Conservation (phyloP, 2,113 vertebrate genomes). For the Indicator indicator region DNA sequence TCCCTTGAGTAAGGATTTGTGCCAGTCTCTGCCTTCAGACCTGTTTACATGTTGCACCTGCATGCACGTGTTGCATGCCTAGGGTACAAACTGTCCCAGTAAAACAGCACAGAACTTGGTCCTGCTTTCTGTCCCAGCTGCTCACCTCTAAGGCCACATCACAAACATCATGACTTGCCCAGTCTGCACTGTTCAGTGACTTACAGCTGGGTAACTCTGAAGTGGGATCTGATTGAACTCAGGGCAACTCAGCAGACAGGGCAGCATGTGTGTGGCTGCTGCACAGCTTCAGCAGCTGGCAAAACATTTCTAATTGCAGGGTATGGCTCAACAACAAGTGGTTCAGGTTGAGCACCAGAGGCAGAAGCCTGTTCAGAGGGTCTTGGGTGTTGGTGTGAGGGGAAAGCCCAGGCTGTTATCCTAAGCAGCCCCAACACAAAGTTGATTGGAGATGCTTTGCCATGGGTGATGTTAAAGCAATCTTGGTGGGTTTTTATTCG, state of each 20-base stretch:
- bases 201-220: not conserved
- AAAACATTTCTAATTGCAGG: not conserved
- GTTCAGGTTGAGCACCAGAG: not conserved
- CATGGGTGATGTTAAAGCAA: not conserved
- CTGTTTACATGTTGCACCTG: not conserved
- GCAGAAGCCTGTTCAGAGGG: not conserved
- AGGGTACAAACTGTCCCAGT: not conserved
- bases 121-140: not conserved
- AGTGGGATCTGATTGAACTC: not conserved
- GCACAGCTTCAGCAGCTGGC: not conserved
- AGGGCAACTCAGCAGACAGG: rapidly evolving
- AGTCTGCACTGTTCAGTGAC: not conserved
- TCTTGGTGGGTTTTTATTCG: not conserved
- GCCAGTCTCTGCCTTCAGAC: not conserved
- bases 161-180: rapidly evolving
- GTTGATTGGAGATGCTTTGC: not conserved
- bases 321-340: not conserved
- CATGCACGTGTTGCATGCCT: rapidly evolving
- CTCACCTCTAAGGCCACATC: rapidly evolving
- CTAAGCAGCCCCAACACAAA: not conserved
- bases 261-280: not conserved
- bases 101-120: rapidly evolving
- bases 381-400: not conserved
- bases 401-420: not conserved
- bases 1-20: not conserved